Base-by-base conservation (phyloP, 2,113 vertebrate species). In the Callorhinus ursinus region DNA sequence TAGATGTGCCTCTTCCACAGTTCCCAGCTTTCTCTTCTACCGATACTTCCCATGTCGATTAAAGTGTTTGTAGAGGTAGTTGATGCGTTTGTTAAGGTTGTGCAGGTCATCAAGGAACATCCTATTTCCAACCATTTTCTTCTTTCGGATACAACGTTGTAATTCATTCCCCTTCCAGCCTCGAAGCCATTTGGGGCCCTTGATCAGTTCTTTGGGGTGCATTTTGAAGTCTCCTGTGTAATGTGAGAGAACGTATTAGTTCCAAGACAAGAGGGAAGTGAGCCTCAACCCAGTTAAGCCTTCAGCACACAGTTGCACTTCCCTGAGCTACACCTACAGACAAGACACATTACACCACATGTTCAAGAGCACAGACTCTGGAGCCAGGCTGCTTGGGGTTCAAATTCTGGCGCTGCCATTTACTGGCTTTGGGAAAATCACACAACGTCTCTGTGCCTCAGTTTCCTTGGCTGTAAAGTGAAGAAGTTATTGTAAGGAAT, bases 161-260 rank as follows among this genome's bases (percentile, higher is more conserved):
- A 99, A 97, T 97, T 99, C 99, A 2, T 99, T 99, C 18, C 99
- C 99, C 65, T 93, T 98, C 99, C 99, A 99, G 76, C 98, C 99
- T 61, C 98, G 99, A 96, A 99, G 94, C 99, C 99, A 99, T n/a
- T 9, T 81, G 2, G 99, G 99, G 4, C 98, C 99, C 4, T 21
- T 8, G 22, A 99, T 99, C 77, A 99, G 97, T 79, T 99, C 98
- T 98, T 99, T 99, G 0, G 99, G 99, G 77, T 99, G 99, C 11
- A 98, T 98, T 97, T 99, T 98, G 96, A 99, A 99, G 84, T 99
- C 99, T 1, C 99, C 99, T 99, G 98, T 53, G 4, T 59, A 86
- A 91, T 53, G 7, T 55, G 18, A 97, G 16, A 97, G n/a, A 67
- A 93, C 0, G 14, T 14, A 36, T 95, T 88, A 98, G 46, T 69